These are phyloP conservation scores for Microctenopoma stevenorrisi DNA, from an alignment of 2,797 vertebrate genomes.

Conservation along the genomic window DNA sequence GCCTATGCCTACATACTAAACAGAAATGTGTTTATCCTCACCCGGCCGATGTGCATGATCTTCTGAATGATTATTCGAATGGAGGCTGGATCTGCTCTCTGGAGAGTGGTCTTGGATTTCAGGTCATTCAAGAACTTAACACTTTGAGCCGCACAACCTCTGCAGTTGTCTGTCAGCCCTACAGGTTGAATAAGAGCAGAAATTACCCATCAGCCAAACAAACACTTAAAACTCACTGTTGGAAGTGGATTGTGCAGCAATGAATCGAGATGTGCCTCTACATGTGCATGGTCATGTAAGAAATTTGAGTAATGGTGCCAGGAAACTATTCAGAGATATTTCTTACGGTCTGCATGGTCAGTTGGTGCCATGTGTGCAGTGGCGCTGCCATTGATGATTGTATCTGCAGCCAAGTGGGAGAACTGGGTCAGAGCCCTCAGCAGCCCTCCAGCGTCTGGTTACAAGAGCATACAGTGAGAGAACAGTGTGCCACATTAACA, in stretches of 20 bases:
- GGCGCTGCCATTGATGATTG: constrained; percentile 91
- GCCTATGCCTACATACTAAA: too few species aligned
- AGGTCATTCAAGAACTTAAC: constrained; percentile 86
- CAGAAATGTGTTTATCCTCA: constrained; percentile 57
- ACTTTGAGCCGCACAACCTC: constrained; percentile 86
- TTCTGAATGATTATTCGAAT: constrained; percentile 80
- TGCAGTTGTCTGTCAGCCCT: constrained; percentile 91
- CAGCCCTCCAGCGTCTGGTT: constrained; percentile 88
- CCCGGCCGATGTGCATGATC: constrained; percentile 91
- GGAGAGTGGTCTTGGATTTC: constrained; percentile 84
- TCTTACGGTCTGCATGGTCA: constrained; percentile 86
- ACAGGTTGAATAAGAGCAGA: not conserved
- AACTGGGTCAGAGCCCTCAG: constrained; percentile 92
- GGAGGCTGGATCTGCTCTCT: constrained; percentile 80
- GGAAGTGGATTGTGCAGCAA: not conserved
- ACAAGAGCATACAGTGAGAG: constrained; percentile 40
- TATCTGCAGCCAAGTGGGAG: constrained; percentile 89
- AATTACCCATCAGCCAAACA: constrained; percentile 4
- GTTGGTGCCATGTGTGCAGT: constrained; percentile 93
- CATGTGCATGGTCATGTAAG: not conserved
- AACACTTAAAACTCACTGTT: not conserved
- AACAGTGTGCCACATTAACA: constrained; percentile 14
- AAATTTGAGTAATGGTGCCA: not conserved
- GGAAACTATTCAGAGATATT: not conserved
- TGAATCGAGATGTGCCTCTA: not conserved